These are phyloP conservation scores for Rhopalosiphum nymphaeae DNA, from an alignment of 2,888 invertebrate species.

Conservation along the genomic window DNA sequence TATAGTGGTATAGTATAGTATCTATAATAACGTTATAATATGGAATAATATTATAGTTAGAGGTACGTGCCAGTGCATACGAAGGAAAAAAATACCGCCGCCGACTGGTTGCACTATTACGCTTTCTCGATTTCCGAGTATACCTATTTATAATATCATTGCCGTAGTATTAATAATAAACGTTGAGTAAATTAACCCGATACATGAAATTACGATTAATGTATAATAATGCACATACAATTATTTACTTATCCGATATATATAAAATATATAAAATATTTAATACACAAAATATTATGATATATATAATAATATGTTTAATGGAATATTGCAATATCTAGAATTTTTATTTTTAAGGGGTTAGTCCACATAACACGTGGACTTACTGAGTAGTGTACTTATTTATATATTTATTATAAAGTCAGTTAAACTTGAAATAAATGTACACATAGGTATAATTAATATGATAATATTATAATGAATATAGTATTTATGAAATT, in stretches of 20 bases:
- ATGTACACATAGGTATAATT: not conserved
- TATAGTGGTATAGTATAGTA: not conserved
- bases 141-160: not conserved
- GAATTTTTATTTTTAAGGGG: not conserved
- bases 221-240: not conserved
- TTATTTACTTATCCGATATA: not conserved
- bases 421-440: not conserved
- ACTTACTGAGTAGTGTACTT: not conserved
- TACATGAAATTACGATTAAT: not conserved
- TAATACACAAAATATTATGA: not conserved
- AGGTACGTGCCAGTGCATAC: not conserved
- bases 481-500: not conserved
- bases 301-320: not conserved
- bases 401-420: not conserved
- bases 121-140: conserved; percentile 28
- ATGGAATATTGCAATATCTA: not conserved
- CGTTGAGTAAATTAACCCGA: not conserved
- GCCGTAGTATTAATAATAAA: not conserved
- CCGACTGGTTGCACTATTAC: not conserved
- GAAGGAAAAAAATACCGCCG: not conserved
- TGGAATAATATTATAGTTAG: not conserved
- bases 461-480: too few species aligned
- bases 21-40: not conserved
- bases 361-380: not conserved
- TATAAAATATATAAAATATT: not conserved